A percentile compares a stretch with the other conserved stretches of the same genome.
phyloP scores from a whole-genome alignment of 2,888 invertebrate species.

The Norana najaformis region DNA sequence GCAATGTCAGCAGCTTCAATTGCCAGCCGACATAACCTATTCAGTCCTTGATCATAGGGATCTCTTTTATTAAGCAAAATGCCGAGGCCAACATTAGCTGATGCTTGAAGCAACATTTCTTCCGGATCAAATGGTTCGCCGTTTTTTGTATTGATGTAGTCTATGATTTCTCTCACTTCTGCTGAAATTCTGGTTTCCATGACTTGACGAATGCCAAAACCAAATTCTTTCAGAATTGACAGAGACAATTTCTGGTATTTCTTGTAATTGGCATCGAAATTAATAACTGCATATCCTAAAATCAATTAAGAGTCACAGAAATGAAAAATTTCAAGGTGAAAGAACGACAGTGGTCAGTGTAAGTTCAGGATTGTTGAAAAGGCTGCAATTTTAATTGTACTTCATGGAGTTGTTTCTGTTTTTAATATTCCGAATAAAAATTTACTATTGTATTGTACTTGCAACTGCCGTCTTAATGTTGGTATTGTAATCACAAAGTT shows the following conservation, averaged over 20 bases:
- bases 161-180: not conserved
- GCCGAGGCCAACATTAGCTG: constrained; percentile 23
- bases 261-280: not conserved
- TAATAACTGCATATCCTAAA: not conserved
- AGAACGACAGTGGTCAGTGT: not conserved
- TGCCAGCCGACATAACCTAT: not conserved
- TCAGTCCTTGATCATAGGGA: not conserved
- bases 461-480: no score
- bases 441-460: no score
- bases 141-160: not conserved
- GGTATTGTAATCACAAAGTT: no score
- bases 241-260: constrained; percentile 8
- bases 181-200: not conserved
- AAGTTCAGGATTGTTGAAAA: no score
- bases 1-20: no score
- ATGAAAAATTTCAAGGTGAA: not conserved
- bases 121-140: constrained; percentile 26
- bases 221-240: constrained; percentile 3
- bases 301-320: not conserved
- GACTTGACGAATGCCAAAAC: not conserved
- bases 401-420: no score
- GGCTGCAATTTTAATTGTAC: no score
- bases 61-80: constrained; percentile 21
- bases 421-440: no score
- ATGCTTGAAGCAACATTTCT: not conserved